Evolutionary conservation across 92 coral and sea anemone species (phyloP).

Genomic region (Epizoanthus ramosus): DNA sequence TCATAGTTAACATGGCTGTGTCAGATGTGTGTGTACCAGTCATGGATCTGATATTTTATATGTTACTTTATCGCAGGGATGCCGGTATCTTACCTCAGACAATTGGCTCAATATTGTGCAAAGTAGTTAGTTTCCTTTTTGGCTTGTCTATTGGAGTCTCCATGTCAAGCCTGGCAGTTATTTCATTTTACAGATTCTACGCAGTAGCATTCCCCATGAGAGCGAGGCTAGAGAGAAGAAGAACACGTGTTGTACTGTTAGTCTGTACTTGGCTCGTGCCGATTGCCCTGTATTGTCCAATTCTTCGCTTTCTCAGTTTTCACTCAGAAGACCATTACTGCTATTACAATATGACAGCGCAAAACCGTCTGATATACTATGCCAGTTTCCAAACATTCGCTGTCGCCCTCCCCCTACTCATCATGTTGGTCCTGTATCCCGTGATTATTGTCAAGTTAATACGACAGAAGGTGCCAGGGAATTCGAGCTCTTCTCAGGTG

Average conservation of each 20-base stretch:
- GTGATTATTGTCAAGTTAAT: too few species aligned
- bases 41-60: not conserved
- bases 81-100: not conserved
- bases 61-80: not conserved
- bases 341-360: too few species aligned
- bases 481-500: too few species aligned
- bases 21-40: not conserved
- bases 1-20: too few species aligned
- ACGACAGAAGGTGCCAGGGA: too few species aligned
- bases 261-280: not conserved
- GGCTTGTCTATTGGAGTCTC: not conserved
- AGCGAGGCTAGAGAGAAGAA: not conserved
- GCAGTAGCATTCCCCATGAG: not conserved
- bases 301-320: not conserved
- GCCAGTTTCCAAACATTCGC: too few species aligned
- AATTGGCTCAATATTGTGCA: not conserved
- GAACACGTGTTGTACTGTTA: too few species aligned
- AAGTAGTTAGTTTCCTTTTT: not conserved
- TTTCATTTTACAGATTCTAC: not conserved
- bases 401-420: too few species aligned
- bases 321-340: not conserved
- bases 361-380: too few species aligned
- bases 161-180: not conserved
- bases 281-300: not conserved
- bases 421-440: too few species aligned